Conservation (phyloP, 2,113 vertebrate genomes). For the Prionailurus viverrinus region DNA sequence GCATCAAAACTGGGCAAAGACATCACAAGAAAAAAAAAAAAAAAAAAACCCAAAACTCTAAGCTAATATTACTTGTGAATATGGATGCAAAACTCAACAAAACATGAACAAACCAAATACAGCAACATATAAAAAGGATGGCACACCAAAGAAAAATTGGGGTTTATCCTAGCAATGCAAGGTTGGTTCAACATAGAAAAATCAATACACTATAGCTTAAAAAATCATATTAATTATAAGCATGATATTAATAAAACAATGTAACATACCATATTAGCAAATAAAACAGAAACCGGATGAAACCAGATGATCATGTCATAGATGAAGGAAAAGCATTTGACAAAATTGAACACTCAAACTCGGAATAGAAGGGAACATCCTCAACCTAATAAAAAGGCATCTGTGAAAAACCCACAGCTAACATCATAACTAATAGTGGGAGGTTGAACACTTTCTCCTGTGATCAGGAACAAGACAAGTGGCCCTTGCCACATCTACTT, state of each 20-base stretch:
- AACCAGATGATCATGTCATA: neutral
- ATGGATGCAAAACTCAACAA: constrained; percentile 1
- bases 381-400: neutral
- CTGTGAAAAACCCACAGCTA: constrained; percentile 5
- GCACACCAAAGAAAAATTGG: neutral
- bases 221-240: neutral
- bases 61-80: neutral
- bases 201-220: neutral
- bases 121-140: neutral
- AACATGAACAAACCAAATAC: constrained; percentile 3
- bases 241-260: neutral
- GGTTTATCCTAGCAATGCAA: neutral
- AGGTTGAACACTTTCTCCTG: neutral
- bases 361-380: neutral
- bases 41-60: neutral
- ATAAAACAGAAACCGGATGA: neutral
- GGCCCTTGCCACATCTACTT: neutral
- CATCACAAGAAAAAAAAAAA: neutral
- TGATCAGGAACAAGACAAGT: neutral
- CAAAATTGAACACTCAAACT: neutral
- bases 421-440: neutral
- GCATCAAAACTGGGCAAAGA: constrained; percentile 13
- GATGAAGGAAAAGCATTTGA: neutral
- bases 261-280: neutral
- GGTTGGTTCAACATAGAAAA: neutral